A percentile compares a stretch with the other conserved stretches of the same genome.
These are phyloP conservation scores for Corythoichthys intestinalis DNA, from an alignment of 2,113 vertebrate species.

Conservation along the genomic window DNA sequence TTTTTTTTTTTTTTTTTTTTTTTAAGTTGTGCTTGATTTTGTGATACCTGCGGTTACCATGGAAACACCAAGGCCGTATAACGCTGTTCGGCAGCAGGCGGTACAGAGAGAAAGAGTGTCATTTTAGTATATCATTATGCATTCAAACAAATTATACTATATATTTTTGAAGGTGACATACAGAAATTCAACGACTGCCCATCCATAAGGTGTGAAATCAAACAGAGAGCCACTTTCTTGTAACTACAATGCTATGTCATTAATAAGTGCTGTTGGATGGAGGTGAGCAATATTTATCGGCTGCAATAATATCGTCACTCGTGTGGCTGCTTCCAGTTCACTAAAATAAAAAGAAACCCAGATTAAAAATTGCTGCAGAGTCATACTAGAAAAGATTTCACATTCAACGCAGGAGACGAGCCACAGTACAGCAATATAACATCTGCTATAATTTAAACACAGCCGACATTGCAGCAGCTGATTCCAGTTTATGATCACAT, in stretches of 20 bases:
- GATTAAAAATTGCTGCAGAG: not conserved
- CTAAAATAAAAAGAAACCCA: not conserved
- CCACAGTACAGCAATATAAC: not conserved
- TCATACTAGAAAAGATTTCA: not conserved
- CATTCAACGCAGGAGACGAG: not conserved
- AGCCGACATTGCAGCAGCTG: not conserved
- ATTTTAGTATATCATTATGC: not conserved
- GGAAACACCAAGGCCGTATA: not conserved
- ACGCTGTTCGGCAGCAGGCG: not conserved
- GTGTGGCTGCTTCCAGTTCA: not conserved
- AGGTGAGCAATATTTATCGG: too few species aligned
- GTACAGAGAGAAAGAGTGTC: not conserved
- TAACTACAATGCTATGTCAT: too few species aligned
- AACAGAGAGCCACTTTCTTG: too few species aligned
- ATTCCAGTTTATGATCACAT: constrained; percentile 6
- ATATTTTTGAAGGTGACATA: too few species aligned
- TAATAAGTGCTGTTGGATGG: too few species aligned
- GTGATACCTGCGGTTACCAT: not conserved
- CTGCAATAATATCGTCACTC: not conserved
- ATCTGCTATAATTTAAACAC: not conserved
- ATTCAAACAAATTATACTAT: not conserved
- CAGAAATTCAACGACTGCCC: not conserved
- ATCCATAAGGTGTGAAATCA: too few species aligned
- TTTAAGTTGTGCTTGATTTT: not conserved
- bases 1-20: not conserved